Conservation (phyloP, 1,140 invertebrate genomes). For the Calephelis virginiensis region DNA sequence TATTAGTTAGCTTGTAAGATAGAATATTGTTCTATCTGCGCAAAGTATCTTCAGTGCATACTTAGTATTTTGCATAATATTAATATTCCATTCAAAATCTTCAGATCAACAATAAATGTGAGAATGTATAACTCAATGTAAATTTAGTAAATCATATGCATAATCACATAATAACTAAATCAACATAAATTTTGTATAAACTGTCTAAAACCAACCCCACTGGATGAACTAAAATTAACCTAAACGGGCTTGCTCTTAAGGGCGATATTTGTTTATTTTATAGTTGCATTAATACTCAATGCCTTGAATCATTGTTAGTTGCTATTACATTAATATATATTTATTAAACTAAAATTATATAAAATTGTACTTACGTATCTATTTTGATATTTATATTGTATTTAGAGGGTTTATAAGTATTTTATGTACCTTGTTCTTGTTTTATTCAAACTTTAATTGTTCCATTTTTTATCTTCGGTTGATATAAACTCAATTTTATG, state of each 20-base stretch:
- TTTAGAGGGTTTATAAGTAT: slow-evolving; percentile 44
- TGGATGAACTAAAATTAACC: slow-evolving; percentile 21
- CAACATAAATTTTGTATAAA: background rate
- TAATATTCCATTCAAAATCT: no score
- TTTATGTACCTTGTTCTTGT: slow-evolving; percentile 37
- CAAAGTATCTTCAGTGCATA: no score
- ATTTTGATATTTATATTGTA: slow-evolving; percentile 46
- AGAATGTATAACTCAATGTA: no score
- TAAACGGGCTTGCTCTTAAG: slow-evolving; percentile 6
- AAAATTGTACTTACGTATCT: slow-evolving; percentile 40
- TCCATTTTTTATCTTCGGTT: slow-evolving; percentile 34
- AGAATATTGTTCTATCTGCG: no score
- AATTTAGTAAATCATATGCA: no score
- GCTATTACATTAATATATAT: slow-evolving; percentile 38
- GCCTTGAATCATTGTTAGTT: slow-evolving; percentile 35
- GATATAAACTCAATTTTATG: slow-evolving; percentile 26
- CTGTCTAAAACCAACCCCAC: no score
- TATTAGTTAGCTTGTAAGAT: no score
- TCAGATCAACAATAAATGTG: no score
- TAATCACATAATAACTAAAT: background rate
- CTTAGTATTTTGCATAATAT: no score
- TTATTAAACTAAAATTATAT: slow-evolving; percentile 39
- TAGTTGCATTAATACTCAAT: slow-evolving; percentile 36
- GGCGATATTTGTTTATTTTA: slow-evolving; percentile 9
- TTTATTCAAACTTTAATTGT: slow-evolving; percentile 37